Conservation (phyloP, 2,113 vertebrate species). For the Neotoma lepida region DNA sequence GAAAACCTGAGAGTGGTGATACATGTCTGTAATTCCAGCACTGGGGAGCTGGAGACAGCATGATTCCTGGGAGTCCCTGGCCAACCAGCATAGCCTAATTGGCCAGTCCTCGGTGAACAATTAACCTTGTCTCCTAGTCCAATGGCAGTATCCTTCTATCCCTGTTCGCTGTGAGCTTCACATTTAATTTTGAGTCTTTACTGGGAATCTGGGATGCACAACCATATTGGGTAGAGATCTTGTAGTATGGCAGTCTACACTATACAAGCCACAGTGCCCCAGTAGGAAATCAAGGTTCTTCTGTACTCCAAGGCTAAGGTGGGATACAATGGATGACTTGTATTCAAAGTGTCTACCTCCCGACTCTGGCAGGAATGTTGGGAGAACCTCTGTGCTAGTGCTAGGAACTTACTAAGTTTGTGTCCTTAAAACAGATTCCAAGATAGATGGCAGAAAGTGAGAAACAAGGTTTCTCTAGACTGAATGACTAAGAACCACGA, state of each 20-base stretch:
- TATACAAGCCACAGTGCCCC: not conserved
- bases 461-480: constrained; percentile 25
- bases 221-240: not conserved
- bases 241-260: not conserved
- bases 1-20: not conserved
- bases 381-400: constrained; percentile 20
- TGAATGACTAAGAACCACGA: constrained; percentile 30
- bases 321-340: not conserved
- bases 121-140: not conserved
- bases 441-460: constrained; percentile 27
- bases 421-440: constrained; percentile 61
- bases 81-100: not conserved
- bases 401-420: constrained; percentile 25
- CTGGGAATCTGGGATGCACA: not conserved
- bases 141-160: not conserved
- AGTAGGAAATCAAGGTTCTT: not conserved
- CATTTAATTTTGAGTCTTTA: not conserved
- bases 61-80: no score
- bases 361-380: constrained; percentile 2
- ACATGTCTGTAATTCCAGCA: not conserved
- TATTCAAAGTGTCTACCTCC: constrained; percentile 22
- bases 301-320: not conserved
- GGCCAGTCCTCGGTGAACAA: not conserved
- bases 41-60: not conserved
- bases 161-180: no score